Base-by-base conservation (phyloP, 2,888 invertebrate genomes). In the Hoplodrina ambigua region DNA sequence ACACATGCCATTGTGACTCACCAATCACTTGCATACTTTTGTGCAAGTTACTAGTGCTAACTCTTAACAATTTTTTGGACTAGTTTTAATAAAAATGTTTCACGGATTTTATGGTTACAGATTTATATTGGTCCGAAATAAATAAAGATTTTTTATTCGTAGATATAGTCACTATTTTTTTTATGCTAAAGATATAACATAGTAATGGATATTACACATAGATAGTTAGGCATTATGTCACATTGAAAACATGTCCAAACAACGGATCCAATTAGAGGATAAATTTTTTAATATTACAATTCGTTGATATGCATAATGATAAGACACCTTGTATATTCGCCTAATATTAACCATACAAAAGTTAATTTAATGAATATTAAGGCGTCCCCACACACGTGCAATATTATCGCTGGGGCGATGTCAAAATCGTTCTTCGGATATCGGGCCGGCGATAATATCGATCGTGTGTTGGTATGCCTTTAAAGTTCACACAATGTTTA, bases 301-400 rank as follows among this genome's bases (percentile, higher is more conserved):
- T 95, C 94, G 94, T 94, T 95, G 95, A 95, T 95, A 95, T 95
- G 95, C 95, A 95, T 95, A 94, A 93, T 94, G 92, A 90, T 94
- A 95, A 95, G 95, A 95, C 95, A 95, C 95, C 94, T 94, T 95
- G 95, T 94, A 94, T 89, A 93, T 91, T 93, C 88, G 86, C 92
- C 91, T 92, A 92, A 88, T 85, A 88, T 90, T 92, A 90, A 87
- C 88, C 88, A 93, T 94, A 93, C 86, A 94, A 94, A 93, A 92
- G 87, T 91, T 91, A 89, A 72, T 81, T 85, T 85, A 83, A 73
- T 82, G 78, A 85, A 80, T 85, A 86, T 78, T 79, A 41, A 41
- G 41, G 41, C 41, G 41, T 41, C 41, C 41, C 41, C 41, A 41
- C 41, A 41, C 41, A 41, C 41, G 13, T 41, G 8, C 41, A 13